Conservation (phyloP, 1,140 invertebrate species). For the Drosophila bocqueti region DNA sequence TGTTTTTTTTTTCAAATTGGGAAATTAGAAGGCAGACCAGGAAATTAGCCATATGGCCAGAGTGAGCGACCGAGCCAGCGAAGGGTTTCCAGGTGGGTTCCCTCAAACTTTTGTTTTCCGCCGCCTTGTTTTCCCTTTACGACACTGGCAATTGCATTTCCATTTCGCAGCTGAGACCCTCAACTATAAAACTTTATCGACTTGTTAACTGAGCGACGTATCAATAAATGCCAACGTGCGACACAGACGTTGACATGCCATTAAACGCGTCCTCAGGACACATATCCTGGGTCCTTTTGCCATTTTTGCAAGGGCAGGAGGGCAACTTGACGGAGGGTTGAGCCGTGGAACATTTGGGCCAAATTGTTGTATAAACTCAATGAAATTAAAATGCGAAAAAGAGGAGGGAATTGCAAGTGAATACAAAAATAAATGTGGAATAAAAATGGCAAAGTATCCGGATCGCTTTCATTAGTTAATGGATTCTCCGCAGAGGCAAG, state of each 20-base stretch:
- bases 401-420: constrained; percentile 19
- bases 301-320: constrained; percentile 47
- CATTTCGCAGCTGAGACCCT: constrained; percentile 71
- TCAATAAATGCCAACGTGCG: constrained; percentile 73
- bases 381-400: constrained; percentile 80
- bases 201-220: constrained; percentile 75
- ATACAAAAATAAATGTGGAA: constrained; percentile 29
- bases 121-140: constrained; percentile 42
- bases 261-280: constrained; percentile 63
- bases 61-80: neutral
- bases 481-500: constrained; percentile 38
- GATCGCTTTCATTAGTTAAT: constrained; percentile 80
- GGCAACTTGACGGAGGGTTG: constrained; percentile 33
- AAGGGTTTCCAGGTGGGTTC: constrained; percentile 36
- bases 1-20: constrained; percentile 55
- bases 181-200: constrained; percentile 79
- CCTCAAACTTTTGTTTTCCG: constrained; percentile 6
- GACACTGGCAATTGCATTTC: constrained; percentile 62
- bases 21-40: constrained; percentile 58
- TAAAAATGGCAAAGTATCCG: constrained; percentile 57
- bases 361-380: constrained; percentile 77
- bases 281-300: constrained; percentile 37
- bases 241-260: constrained; percentile 76
- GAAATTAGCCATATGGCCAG: constrained; percentile 74
- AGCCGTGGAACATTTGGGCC: constrained; percentile 53